Conservation (phyloP, 2,797 vertebrate species). For the Poeciliopsis infans region DNA sequence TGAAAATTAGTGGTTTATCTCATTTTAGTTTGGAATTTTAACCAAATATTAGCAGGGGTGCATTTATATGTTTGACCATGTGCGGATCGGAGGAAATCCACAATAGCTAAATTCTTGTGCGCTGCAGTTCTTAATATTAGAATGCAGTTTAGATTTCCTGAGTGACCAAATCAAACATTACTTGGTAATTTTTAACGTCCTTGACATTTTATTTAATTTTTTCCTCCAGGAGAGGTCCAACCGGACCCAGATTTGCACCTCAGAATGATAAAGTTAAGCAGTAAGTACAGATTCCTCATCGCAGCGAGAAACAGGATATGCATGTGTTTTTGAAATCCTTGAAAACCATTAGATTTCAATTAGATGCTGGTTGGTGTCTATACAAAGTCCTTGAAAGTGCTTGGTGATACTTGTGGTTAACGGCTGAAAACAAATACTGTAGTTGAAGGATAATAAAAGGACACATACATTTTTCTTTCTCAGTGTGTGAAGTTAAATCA, state of each 20-base stretch:
- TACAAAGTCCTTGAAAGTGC: too few species aligned
- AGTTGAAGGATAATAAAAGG: too few species aligned
- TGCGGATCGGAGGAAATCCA: neutral
- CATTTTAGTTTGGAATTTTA: neutral
- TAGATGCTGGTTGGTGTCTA: too few species aligned
- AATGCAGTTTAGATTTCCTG: neutral
- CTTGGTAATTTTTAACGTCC: conserved; percentile 2
- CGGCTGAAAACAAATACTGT: too few species aligned
- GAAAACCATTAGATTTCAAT: too few species aligned
- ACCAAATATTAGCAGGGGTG: neutral
- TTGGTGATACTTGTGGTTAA: too few species aligned
- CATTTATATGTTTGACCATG: neutral
- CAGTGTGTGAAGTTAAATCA: too few species aligned
- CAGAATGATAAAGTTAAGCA: conserved; percentile 97
- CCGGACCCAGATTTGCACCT: conserved; percentile 93
- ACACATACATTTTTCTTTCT: too few species aligned
- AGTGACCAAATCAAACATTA: neutral
- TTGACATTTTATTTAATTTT: conserved; percentile 13
- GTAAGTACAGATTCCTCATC: conserved; percentile 81
- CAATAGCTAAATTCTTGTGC: neutral
- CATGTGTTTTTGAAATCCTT: too few species aligned
- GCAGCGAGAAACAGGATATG: neutral
- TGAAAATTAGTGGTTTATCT: neutral
- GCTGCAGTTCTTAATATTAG: neutral
- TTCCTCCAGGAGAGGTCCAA: conserved; percentile 89